phyloP scores from a whole-genome alignment of 2,797 vertebrate genomes.

The Poecilia wingei region DNA sequence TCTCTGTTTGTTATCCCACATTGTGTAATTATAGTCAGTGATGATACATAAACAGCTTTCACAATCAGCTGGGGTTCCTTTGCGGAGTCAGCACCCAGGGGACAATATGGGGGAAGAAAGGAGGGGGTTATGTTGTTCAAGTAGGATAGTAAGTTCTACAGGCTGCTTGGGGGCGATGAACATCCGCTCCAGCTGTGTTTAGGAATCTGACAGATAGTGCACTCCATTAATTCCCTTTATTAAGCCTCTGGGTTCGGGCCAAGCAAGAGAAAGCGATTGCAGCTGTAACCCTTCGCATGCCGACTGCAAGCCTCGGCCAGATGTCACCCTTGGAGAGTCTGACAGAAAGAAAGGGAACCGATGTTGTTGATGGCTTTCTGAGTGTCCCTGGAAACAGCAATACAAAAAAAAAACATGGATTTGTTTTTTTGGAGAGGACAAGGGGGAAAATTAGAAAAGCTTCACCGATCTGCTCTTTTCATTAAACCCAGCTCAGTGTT shows the following conservation, averaged over 20 bases:
- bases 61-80: conserved; percentile 81
- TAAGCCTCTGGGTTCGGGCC: conserved; percentile 82
- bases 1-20: conserved; percentile 73
- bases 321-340: conserved; percentile 47
- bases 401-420: neutral
- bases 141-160: conserved; percentile 74
- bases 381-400: conserved; percentile 24
- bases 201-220: conserved; percentile 86
- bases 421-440: conserved; percentile 4
- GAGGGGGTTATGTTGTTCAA: conserved; percentile 61
- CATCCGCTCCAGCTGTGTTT: conserved; percentile 87
- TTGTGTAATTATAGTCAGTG: conserved; percentile 78
- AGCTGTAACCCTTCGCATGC: conserved; percentile 82
- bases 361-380: conserved; percentile 34
- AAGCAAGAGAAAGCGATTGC: conserved; percentile 77
- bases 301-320: conserved; percentile 57
- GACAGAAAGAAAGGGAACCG: conserved; percentile 25
- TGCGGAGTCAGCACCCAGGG: conserved; percentile 72
- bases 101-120: conserved; percentile 64
- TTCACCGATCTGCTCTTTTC: conserved; percentile 1
- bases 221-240: conserved; percentile 87
- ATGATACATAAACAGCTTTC: conserved; percentile 83
- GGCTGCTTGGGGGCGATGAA: conserved; percentile 77
- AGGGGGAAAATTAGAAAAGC: conserved; percentile 11
- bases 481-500: conserved; percentile 21